phyloP scores from a whole-genome alignment of 2,113 vertebrate species.

The Choloepus hoffmanni region DNA sequence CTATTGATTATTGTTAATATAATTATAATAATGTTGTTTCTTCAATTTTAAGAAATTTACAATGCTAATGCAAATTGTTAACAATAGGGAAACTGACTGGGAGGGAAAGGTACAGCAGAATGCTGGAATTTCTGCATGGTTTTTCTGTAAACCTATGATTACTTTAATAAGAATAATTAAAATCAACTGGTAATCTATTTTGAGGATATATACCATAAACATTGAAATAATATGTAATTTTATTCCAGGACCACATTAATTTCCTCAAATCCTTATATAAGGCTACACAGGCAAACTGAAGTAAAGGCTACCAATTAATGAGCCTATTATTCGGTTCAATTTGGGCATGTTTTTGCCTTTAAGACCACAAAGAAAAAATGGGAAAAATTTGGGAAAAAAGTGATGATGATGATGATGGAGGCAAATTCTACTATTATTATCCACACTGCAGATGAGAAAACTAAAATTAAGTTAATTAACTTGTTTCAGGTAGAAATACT shows the following conservation, averaged over 20 bases:
- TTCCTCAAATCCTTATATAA: background rate
- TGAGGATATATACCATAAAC: background rate
- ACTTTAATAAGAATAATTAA: too few relatives aligned
- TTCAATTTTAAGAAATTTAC: too few relatives aligned
- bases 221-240: slow-evolving; percentile 17
- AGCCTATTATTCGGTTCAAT: background rate
- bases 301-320: background rate
- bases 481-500: background rate
- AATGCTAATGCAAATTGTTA: too few relatives aligned
- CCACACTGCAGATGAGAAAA: background rate
- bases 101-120: too few relatives aligned
- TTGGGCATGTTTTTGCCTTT: background rate
- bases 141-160: too few relatives aligned
- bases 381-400: background rate
- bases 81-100: too few relatives aligned
- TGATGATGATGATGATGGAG: background rate
- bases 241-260: background rate
- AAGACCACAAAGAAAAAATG: background rate
- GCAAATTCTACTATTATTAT: background rate
- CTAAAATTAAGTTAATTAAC: background rate
- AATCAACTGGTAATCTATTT: background rate
- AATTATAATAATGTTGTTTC: too few relatives aligned
- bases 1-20: too few relatives aligned
- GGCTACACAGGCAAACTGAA: background rate
- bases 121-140: too few relatives aligned